These are phyloP conservation scores for Rotaria magnacalcarata DNA, from an alignment of 2,888 invertebrate genomes.

Conservation along the genomic window DNA sequence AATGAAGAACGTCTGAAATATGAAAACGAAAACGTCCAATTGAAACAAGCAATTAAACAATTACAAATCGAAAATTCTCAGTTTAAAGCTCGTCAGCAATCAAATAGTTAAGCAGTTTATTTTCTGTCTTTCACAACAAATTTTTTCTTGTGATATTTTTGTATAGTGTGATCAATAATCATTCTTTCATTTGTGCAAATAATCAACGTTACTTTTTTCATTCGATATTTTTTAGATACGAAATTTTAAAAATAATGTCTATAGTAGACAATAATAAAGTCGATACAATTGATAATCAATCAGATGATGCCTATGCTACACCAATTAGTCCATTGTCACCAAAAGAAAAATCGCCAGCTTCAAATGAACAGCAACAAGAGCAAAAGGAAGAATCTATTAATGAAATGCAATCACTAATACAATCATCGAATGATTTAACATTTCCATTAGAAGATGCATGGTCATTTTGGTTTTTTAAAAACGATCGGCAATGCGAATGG, in stretches of 20 bases:
- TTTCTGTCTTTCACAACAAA: neutral
- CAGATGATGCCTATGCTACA: neutral
- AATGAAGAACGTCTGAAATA: constrained; percentile 9
- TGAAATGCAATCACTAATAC: constrained; percentile 9
- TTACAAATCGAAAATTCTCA: neutral
- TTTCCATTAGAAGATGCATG: constrained; percentile 81
- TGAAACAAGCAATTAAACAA: neutral
- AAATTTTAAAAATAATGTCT: neutral
- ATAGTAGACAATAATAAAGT: neutral
- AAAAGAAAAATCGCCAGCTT: neutral
- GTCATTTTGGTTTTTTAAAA: constrained; percentile 96
- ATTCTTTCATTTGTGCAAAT: neutral
- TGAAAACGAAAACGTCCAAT: neutral
- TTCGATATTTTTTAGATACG: neutral
- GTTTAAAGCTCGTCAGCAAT: neutral
- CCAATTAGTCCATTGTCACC: constrained; percentile 27
- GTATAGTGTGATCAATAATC: neutral
- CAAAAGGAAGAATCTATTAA: neutral
- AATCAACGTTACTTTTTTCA: neutral
- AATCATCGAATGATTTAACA: constrained; percentile 20
- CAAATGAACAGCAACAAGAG: neutral
- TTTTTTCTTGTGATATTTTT: constrained; percentile 9
- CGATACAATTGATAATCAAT: constrained; percentile 11
- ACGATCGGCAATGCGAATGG: constrained; percentile 77
- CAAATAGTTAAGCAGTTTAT: neutral